phyloP scores from a whole-genome alignment of 2,888 invertebrate species.

The Uloborus plumipes region DNA sequence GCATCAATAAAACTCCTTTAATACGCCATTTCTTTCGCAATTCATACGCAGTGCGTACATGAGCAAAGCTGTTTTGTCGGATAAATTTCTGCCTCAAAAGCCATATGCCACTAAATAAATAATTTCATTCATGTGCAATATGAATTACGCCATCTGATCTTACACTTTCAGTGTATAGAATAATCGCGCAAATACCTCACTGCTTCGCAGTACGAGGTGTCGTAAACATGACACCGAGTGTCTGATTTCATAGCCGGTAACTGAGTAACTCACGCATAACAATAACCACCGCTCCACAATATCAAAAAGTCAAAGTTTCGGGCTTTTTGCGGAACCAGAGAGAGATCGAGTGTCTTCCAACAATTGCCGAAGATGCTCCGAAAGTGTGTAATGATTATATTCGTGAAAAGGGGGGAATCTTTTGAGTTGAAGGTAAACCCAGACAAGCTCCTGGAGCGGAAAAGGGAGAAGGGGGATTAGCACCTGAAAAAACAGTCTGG shows the following conservation, averaged over 20 bases:
- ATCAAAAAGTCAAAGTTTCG: constrained; percentile 15
- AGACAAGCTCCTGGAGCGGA: constrained; percentile 32
- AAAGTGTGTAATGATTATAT: constrained; percentile 20
- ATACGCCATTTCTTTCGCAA: too few relatives aligned
- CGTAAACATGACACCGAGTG: constrained; percentile 32
- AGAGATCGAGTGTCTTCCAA: constrained; percentile 19
- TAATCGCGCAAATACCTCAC: neutral
- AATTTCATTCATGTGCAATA: too few relatives aligned
- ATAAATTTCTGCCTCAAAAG: too few relatives aligned
- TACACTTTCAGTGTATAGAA: neutral
- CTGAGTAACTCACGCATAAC: neutral
- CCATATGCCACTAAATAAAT: too few relatives aligned
- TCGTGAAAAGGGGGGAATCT: constrained; percentile 8
- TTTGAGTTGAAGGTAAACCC: constrained; percentile 30
- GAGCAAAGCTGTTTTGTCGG: too few relatives aligned
- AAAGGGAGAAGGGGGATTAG: constrained; percentile 11
- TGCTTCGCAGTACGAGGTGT: constrained; percentile 23
- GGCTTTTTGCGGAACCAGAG: neutral
- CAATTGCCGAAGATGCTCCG: constrained; percentile 18
- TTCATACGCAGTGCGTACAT: too few relatives aligned
- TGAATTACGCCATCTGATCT: neutral
- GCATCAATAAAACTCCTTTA: too few relatives aligned
- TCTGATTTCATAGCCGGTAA: constrained; percentile 58
- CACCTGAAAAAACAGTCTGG: constrained; percentile 46
- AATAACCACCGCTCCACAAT: constrained; percentile 1